phyloP scores from a whole-genome alignment of 1,140 invertebrate genomes.

The Cyphomyrmex costatus region DNA sequence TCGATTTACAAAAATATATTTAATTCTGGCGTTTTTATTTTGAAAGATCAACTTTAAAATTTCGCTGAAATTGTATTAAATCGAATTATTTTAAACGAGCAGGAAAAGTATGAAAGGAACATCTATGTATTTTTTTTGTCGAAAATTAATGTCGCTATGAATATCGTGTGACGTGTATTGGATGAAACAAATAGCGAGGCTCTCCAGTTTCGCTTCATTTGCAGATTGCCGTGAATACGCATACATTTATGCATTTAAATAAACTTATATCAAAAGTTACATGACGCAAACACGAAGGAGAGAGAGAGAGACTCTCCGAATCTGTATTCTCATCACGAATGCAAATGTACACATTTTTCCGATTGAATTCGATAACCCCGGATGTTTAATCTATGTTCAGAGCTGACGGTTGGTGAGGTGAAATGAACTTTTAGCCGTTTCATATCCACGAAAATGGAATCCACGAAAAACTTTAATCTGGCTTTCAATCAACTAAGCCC shows the following conservation, averaged over 20 bases:
- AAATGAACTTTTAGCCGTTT: conserved; percentile 48
- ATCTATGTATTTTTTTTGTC: background rate
- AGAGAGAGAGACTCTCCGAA: background rate
- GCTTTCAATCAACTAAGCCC: conserved; percentile 57
- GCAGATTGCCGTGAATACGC: background rate
- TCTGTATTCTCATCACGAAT: conserved; percentile 57
- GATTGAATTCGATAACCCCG: conserved; percentile 43
- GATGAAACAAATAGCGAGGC: background rate
- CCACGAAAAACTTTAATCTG: conserved; percentile 60
- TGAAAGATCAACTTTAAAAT: background rate
- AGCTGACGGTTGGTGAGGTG: conserved; percentile 12
- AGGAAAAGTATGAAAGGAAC: too few species aligned
- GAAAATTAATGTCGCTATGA: conserved; percentile 5
- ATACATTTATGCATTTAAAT: conserved; percentile 57
- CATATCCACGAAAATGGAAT: conserved; percentile 38
- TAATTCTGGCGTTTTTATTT: background rate
- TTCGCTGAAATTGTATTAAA: background rate
- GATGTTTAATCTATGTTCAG: conserved; percentile 41
- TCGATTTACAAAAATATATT: too few species aligned
- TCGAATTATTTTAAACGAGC: background rate
- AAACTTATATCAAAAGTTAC: conserved; percentile 53
- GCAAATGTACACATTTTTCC: conserved; percentile 53
- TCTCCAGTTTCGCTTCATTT: conserved; percentile 6
- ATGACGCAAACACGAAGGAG: background rate
- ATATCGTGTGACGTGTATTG: conserved; percentile 7